phyloP scores from a whole-genome alignment of 1,140 invertebrate genomes.

The Aphelinus atriplicis region DNA sequence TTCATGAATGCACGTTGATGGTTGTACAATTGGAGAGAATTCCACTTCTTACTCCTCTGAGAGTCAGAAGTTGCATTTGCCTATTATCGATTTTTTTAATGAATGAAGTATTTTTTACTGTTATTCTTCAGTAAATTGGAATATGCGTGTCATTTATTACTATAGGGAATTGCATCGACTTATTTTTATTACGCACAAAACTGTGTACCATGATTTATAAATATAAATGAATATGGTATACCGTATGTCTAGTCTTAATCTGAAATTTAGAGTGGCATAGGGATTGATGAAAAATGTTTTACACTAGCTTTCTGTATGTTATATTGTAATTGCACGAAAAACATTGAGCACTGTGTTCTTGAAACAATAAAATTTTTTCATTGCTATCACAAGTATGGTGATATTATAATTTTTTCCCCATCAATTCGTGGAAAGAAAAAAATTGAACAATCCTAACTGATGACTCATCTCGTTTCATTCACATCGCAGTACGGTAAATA shows the following conservation, averaged over 20 bases:
- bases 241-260: conserved; percentile 36
- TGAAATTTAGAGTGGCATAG: neutral
- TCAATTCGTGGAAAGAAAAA: too few species aligned
- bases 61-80: conserved; percentile 10
- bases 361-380: conserved; percentile 37
- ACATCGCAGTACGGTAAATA: too few species aligned
- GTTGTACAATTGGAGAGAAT: too few species aligned
- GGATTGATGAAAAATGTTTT: conserved; percentile 27
- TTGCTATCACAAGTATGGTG: too few species aligned
- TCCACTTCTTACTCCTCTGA: too few species aligned
- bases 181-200: conserved; percentile 3
- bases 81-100: neutral
- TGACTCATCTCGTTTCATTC: too few species aligned
- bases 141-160: too few species aligned
- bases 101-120: neutral
- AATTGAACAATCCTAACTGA: too few species aligned
- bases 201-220: conserved; percentile 20
- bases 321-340: conserved; percentile 24
- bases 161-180: neutral
- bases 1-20: too few species aligned
- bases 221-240: conserved; percentile 19
- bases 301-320: conserved; percentile 26
- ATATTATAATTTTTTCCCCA: too few species aligned
- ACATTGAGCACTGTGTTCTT: conserved; percentile 32
- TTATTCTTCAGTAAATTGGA: too few species aligned